Evolutionary conservation across 2,113 vertebrate species (phyloP), one percentile per base, ranked within the genome.

Genomic region (Neolamprologus toae): DNA sequence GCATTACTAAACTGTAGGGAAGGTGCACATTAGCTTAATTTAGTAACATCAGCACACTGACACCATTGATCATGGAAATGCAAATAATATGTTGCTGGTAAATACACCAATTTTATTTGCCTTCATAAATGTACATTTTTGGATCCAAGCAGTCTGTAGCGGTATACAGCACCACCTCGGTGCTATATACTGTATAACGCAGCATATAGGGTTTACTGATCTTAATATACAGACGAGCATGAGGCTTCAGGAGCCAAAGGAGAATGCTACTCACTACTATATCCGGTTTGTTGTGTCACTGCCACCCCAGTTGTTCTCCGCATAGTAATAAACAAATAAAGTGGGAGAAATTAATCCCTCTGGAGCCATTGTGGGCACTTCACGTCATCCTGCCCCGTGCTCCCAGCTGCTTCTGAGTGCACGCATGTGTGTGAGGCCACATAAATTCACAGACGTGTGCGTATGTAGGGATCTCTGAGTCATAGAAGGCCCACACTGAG

Each of bases 281-380:
- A 84, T 91, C 92, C 73, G 93, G 90, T 92, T 93, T 94, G 95
- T 89, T 92, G 91, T 92, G 86, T 89, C 35, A 81, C 82, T 81
- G 88, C 90, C 82, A 79, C 81, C 90, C 88, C 85, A 87, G 87
- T 93, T 90, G 84, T 90, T 93, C 90, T 89, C 81, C 80, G 82
- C 88, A 89, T 87, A 37, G 91, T 91, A 90, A 93, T 95, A 93
- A 95, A 94, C 92, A 94, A 94, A 94, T 93, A 91, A 92, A 93
- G 89, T 90, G 91, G 89, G 66, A 86, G 85, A 92, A 92, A 93
- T 90, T 84, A 92, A 93, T 95, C 93, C 92, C 91, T 88, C 89
- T 33, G 89, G 90, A 93, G 90, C 90, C 89, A 90, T 94, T 93
- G 89, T 93, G 89, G 87, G 89, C 83, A 93, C 91, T 94, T 94